A percentile compares a stretch with the other conserved stretches of the same genome.
phyloP scores from a whole-genome alignment of 2,888 invertebrate genomes.

The Apamea sordens region DNA sequence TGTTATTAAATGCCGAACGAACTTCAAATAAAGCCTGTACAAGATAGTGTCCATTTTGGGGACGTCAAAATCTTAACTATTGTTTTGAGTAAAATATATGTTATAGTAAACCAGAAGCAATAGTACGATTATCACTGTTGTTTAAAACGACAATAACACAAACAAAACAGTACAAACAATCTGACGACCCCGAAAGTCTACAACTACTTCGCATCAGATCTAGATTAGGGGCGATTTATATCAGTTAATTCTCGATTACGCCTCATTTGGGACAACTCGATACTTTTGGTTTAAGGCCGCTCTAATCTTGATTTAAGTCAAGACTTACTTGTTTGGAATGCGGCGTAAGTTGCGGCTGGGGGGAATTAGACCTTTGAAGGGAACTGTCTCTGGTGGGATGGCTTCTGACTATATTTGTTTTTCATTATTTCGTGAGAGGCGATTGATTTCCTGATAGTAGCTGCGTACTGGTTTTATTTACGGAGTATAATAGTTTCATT shows the following conservation, averaged over 20 bases:
- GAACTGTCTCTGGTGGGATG: conserved; percentile 17
- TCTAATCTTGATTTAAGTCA: conserved; percentile 63
- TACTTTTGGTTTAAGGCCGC: conserved; percentile 53
- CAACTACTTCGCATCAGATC: conserved; percentile 57
- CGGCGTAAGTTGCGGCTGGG: conserved; percentile 33
- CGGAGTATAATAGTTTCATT: neutral
- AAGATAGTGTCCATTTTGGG: neutral
- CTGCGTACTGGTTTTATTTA: neutral
- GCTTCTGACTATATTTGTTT: conserved; percentile 37
- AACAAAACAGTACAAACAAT: conserved; percentile 57
- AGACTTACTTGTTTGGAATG: conserved; percentile 57
- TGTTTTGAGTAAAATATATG: neutral
- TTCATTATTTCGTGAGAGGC: conserved; percentile 3
- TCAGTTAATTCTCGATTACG: conserved; percentile 61
- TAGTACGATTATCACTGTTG: conserved; percentile 17
- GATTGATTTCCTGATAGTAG: neutral
- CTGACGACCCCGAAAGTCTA: conserved; percentile 58
- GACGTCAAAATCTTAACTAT: neutral
- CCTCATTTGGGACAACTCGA: conserved; percentile 59
- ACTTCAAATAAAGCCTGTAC: neutral
- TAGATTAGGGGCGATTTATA: conserved; percentile 60
- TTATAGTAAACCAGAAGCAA: conserved; percentile 6
- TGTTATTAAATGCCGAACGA: neutral
- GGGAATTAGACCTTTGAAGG: conserved; percentile 17
- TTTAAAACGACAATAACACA: conserved; percentile 49